Evolutionary conservation across 2,797 vertebrate genomes (phyloP).

Genomic region (Jordanella pulchra): DNA sequence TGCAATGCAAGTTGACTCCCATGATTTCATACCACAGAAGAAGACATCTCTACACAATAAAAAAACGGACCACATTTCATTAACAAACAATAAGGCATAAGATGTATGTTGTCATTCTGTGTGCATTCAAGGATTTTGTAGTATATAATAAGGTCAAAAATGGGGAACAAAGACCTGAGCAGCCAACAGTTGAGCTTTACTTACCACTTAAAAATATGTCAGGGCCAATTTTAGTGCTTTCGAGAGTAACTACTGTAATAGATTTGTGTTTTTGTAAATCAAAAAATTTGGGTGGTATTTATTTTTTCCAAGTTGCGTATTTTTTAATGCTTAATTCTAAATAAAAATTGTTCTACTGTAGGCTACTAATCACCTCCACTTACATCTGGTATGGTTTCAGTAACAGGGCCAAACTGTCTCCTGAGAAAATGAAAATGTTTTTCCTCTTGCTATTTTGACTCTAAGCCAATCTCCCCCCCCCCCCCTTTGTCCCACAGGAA

Average conservation of each 20-base stretch:
- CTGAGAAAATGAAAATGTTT: constrained; percentile 73
- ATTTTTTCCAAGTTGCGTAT: neutral
- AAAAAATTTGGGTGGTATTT: neutral
- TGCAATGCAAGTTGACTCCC: no score
- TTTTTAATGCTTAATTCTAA: neutral
- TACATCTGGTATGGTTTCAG: constrained; percentile 16
- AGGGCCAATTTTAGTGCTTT: constrained; percentile 27
- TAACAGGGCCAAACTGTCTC: constrained; percentile 51
- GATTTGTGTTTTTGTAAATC: constrained; percentile 18
- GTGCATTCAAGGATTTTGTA: constrained; percentile 38
- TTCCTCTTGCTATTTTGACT: constrained; percentile 65
- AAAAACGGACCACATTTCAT: no score
- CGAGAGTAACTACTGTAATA: constrained; percentile 11
- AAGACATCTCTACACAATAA: no score
- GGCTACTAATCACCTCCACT: neutral
- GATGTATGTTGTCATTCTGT: constrained; percentile 68
- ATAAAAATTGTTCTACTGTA: neutral
- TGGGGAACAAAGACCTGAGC: constrained; percentile 59
- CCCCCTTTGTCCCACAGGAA: constrained; percentile 78
- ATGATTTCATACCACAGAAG: no score
- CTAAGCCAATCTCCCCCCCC: constrained; percentile 53
- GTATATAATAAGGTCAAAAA: constrained; percentile 70
- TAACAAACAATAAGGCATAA: constrained; percentile 39
- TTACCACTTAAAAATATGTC: constrained; percentile 18
- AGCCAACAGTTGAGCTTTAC: constrained; percentile 53